A percentile compares a stretch with the other conserved stretches of the same genome.
These are phyloP conservation scores for Notodromas monacha DNA, from an alignment of 2,888 invertebrate genomes.

Conservation along the genomic window DNA sequence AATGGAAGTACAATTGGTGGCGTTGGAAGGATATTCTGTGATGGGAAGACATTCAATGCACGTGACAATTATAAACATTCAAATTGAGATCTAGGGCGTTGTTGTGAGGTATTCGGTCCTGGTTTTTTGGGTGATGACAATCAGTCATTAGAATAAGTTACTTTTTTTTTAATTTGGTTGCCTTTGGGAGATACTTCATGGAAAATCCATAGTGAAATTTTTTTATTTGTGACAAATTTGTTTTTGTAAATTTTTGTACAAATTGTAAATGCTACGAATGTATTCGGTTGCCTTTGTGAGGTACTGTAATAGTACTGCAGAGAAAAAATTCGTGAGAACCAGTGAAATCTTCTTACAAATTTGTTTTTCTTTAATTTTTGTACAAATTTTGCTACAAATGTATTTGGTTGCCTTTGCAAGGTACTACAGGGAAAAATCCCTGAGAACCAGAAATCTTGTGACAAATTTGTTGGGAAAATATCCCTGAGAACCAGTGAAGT, in stretches of 20 bases:
- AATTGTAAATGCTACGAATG: constrained; percentile 4
- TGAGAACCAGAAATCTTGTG: constrained; percentile 1
- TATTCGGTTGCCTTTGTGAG: constrained; percentile 4
- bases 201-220: constrained; percentile 2
- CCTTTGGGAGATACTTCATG: constrained; percentile 4
- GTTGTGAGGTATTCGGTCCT: constrained; percentile 4
- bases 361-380: constrained; percentile 2
- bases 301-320: constrained; percentile 4
- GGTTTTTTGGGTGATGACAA: constrained; percentile 4
- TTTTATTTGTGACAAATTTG: constrained; percentile 2
- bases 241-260: constrained; percentile 4
- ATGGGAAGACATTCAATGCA: constrained; percentile 4
- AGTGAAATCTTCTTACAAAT: constrained; percentile 2
- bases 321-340: constrained; percentile 4
- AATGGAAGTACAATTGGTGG: constrained; percentile 4
- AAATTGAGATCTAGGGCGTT: constrained; percentile 1
- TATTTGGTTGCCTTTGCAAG: constrained; percentile 4
- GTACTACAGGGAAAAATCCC: constrained; percentile 4
- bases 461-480: constrained; percentile 1
- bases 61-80: constrained; percentile 4
- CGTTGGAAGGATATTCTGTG: constrained; percentile 4
- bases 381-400: constrained; percentile 4
- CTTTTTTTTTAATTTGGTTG: constrained; percentile 4
- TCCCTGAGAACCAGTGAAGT: constrained; percentile 1
- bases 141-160: constrained; percentile 2